Percentiles rank a stretch among this genome's conserved stretches.
Evolutionary conservation across 2,113 vertebrate species (phyloP).

Genomic region (Cyprinodon tularosa): DNA sequence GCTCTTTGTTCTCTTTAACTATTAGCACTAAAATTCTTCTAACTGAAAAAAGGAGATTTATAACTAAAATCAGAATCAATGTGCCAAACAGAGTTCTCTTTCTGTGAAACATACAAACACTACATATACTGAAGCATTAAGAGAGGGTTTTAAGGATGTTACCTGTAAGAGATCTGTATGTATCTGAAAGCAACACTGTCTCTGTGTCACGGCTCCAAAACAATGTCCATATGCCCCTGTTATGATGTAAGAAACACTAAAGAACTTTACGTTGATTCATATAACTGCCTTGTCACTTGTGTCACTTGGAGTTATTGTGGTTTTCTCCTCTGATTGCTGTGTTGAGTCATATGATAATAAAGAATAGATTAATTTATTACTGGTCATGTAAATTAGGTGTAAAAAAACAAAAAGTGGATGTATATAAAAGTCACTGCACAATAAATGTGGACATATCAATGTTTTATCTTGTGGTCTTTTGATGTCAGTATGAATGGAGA

Average conservation of each 20-base stretch:
- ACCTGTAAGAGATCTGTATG: neutral
- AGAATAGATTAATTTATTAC: constrained; percentile 79
- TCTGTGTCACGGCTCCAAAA: constrained; percentile 22
- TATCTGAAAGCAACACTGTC: neutral
- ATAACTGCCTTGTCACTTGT: constrained; percentile 62
- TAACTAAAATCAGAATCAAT: neutral
- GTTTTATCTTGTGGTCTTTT: constrained; percentile 41
- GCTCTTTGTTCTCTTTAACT: neutral
- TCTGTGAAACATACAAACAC: neutral
- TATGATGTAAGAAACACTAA: constrained; percentile 55
- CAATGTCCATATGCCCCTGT: constrained; percentile 62
- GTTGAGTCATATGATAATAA: constrained; percentile 56
- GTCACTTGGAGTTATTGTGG: constrained; percentile 61
- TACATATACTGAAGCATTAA: neutral
- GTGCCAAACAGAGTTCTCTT: neutral
- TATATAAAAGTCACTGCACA: constrained; percentile 81
- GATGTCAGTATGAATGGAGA: constrained; percentile 14
- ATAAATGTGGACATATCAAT: constrained; percentile 78
- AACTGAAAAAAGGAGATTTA: neutral
- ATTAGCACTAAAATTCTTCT: neutral
- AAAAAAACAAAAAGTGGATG: constrained; percentile 69
- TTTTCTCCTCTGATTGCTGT: constrained; percentile 43
- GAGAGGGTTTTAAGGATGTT: neutral
- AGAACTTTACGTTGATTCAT: constrained; percentile 45
- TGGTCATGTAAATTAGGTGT: constrained; percentile 79